Evolutionary conservation across 2,888 invertebrate genomes (phyloP).

Genomic region (Lymantria dispar): DNA sequence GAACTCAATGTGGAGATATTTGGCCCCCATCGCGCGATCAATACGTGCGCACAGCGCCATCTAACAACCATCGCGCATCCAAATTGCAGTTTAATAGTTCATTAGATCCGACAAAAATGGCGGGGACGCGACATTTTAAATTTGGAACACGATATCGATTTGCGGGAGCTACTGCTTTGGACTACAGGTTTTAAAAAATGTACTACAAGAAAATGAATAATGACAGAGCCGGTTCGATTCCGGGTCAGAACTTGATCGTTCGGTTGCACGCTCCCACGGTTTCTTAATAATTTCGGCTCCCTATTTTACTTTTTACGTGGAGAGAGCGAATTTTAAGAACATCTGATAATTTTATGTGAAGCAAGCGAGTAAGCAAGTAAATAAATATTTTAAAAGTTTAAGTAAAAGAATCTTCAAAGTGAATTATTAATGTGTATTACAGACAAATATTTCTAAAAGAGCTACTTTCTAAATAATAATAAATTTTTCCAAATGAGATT

Average conservation of each 20-base stretch:
- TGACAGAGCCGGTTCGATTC: constrained; percentile 31
- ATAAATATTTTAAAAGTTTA: no score
- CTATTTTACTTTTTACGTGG: constrained; percentile 9
- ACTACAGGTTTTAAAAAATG: constrained; percentile 25
- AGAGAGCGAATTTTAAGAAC: no score
- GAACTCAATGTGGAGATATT: constrained; percentile 69
- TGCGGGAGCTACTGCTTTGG: constrained; percentile 38
- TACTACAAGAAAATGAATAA: constrained; percentile 11
- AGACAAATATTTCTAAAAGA: no score
- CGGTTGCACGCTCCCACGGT: constrained; percentile 8
- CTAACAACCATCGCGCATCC: constrained; percentile 77
- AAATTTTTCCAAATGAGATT: no score
- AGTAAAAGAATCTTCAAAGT: no score
- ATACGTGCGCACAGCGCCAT: constrained; percentile 79
- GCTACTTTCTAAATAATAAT: no score
- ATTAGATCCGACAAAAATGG: constrained; percentile 81
- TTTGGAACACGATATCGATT: constrained; percentile 77
- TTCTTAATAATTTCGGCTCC: constrained; percentile 12
- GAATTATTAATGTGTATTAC: no score
- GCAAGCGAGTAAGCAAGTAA: no score
- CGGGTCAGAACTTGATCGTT: constrained; percentile 23
- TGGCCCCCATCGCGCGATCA: constrained; percentile 73
- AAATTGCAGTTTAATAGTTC: constrained; percentile 83
- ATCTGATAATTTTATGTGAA: no score
- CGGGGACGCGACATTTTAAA: constrained; percentile 78